Evolutionary conservation across 1,140 invertebrate genomes (phyloP), one percentile per base, ranked within the genome.

Genomic region (Ctenoplectra terminalis): DNA sequence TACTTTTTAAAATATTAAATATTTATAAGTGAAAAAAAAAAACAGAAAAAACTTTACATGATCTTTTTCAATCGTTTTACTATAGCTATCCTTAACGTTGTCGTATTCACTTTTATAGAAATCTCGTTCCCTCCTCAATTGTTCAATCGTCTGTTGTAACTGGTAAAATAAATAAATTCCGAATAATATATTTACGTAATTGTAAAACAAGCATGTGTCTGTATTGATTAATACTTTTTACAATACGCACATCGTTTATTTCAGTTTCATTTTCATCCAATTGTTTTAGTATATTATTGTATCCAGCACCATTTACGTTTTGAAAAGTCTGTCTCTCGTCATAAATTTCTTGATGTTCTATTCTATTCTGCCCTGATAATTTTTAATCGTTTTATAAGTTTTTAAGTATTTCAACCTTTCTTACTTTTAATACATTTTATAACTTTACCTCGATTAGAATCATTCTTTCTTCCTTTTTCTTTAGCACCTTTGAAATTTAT

Each of bases 61-160:
- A 76, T 94, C 90, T 52, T 85, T 87, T 26, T 89, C 83, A 7
- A 87, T 83, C 48, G 85, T 72, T 91, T 92, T 93, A 64, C 83
- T 90, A n/a, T 89, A 87, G 52, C 94, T 90, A 71, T 94, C 93
- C 70, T 92, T 90, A 17, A 93, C 84, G 75, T 91, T 93, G 6
- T 91, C 91, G 81, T 93, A 95, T 87, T 95, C 94, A 40, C 92
- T 91, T 90, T 91, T 93, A 60, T 94, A 95, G 88, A 93, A 94
- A 83, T 95, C 94, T 56, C 93, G 92, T 88, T 95, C 95, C n/a
- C 87, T 74, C 76, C 93, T 92, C 48, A 94, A 64, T 73, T 89
- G 90, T 66, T 92, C 90, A 60, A 93, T 88, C 43, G 86, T 86
- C 23, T 91, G 90, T 77, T 92, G 90, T 34, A 92, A 74, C 87